These are phyloP conservation scores for Lamellibrachia luymesi DNA, from an alignment of 1,140 invertebrate genomes.

Conservation along the genomic window DNA sequence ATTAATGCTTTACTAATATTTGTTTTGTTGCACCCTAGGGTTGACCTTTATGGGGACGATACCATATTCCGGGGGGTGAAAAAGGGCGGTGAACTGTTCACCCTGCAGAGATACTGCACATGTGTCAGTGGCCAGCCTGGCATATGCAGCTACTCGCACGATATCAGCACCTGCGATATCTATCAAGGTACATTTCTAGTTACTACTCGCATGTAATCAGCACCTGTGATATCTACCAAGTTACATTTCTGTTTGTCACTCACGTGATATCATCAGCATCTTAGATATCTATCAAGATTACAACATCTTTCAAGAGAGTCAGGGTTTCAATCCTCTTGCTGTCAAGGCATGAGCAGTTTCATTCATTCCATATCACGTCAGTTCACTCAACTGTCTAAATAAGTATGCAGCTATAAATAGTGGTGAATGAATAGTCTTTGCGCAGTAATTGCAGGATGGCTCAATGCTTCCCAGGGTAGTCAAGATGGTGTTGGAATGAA, in stretches of 20 bases:
- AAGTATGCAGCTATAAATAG: no score
- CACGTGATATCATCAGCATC: background rate
- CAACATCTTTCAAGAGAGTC: no score
- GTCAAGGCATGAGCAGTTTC: no score
- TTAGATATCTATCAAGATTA: background rate
- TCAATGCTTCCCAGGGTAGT: no score
- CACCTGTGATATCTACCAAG: background rate
- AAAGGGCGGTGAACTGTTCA: background rate
- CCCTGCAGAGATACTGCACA: background rate
- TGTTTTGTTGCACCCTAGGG: background rate
- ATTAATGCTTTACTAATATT: background rate
- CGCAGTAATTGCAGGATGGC: no score
- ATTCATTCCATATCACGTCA: no score
- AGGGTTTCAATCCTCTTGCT: no score
- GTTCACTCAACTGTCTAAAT: no score
- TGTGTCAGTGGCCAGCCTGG: background rate
- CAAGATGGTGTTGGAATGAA: no score
- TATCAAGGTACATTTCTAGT: background rate
- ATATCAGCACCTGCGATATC: constrained; percentile 4
- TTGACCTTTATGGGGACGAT: background rate
- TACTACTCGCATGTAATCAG: background rate
- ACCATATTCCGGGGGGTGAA: background rate
- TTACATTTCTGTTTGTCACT: background rate
- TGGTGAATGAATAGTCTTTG: no score
- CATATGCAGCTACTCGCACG: background rate